Percentiles rank a stretch among this genome's conserved stretches.
phyloP scores from a whole-genome alignment of 2,888 invertebrate species.

The Mermis nigrescens region DNA sequence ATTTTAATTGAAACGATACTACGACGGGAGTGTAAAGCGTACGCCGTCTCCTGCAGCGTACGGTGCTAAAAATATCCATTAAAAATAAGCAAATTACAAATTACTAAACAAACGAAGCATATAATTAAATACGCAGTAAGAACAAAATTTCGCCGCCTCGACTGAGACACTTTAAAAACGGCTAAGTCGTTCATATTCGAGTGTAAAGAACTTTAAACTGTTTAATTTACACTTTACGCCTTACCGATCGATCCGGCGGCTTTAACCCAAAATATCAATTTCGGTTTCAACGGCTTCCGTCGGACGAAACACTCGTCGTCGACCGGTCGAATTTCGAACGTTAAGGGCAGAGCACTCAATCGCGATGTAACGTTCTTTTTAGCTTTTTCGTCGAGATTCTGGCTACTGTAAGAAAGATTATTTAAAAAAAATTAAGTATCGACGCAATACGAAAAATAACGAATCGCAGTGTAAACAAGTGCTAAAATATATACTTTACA shows the following conservation, averaged over 20 bases:
- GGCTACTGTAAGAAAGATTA: background rate
- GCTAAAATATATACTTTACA: background rate
- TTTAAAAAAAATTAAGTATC: background rate
- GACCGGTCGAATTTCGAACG: slow-evolving; percentile 19
- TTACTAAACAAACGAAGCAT: too few relatives aligned
- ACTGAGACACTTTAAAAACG: too few relatives aligned
- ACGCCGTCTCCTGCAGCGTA: too few relatives aligned
- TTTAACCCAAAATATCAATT: slow-evolving; percentile 28
- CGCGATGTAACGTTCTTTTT: background rate
- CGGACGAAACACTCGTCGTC: slow-evolving; percentile 18
- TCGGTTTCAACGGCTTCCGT: slow-evolving; percentile 12
- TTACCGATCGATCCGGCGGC: slow-evolving; percentile 28
- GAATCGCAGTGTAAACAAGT: background rate
- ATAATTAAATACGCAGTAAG: too few relatives aligned
- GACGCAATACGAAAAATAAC: background rate
- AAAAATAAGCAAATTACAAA: too few relatives aligned
- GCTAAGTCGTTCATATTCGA: too few relatives aligned
- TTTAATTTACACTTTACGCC: too few relatives aligned
- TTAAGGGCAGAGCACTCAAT: background rate
- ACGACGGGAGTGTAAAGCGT: too few relatives aligned
- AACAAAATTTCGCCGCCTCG: too few relatives aligned
- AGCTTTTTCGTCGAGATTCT: background rate
- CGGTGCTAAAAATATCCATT: too few relatives aligned
- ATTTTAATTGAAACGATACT: too few relatives aligned
- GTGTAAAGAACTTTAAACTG: too few relatives aligned